Evolutionary conservation across 2,888 invertebrate genomes (phyloP).

Genomic region (Proisotoma minuta): DNA sequence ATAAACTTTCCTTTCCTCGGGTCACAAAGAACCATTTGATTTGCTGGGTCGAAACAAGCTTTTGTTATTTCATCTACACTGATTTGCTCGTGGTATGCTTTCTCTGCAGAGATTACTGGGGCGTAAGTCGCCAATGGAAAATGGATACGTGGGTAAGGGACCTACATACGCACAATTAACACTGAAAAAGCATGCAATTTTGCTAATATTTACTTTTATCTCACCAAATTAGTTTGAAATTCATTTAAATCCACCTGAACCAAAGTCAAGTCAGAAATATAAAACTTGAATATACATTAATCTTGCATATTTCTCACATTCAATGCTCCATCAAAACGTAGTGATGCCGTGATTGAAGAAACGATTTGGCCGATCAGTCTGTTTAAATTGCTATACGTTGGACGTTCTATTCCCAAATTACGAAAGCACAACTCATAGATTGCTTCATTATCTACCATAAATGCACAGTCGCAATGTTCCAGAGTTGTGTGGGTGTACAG

Average conservation of each 20-base stretch:
- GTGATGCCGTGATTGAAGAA: slow-evolving; percentile 84
- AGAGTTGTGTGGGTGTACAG: slow-evolving; percentile 81
- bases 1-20: slow-evolving; percentile 33
- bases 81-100: slow-evolving; percentile 71
- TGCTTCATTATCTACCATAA: slow-evolving; percentile 95
- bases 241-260: slow-evolving; percentile 88
- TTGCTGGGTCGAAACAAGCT: slow-evolving; percentile 91
- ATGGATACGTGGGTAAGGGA: slow-evolving; percentile 53
- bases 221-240: slow-evolving; percentile 69
- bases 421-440: slow-evolving; percentile 57
- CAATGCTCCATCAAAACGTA: slow-evolving; percentile 86
- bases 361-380: slow-evolving; percentile 92
- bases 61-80: slow-evolving; percentile 73
- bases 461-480: slow-evolving; percentile 86
- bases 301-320: no score
- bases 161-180: not conserved
- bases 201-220: slow-evolving; percentile 50
- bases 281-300: no score
- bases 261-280: no score
- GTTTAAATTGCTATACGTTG: slow-evolving; percentile 72
- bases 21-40: slow-evolving; percentile 64
- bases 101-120: slow-evolving; percentile 64
- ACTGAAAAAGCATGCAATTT: not conserved
- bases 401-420: slow-evolving; percentile 54
- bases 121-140: slow-evolving; percentile 52